phyloP scores from a whole-genome alignment of 2,113 vertebrate species.

The Rhinopomastus cyanomelas region DNA sequence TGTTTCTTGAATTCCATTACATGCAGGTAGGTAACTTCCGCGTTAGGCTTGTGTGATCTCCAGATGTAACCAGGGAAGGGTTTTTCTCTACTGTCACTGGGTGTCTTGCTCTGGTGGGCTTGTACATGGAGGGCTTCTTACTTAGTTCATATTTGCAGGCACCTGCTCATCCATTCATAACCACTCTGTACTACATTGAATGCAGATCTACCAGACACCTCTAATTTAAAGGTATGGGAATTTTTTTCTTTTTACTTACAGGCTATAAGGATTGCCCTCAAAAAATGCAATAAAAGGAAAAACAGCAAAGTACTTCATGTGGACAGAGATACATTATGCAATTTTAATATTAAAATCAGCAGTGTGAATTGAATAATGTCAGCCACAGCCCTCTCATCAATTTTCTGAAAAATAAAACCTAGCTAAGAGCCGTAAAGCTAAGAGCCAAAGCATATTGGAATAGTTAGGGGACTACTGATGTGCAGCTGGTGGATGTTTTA shows the following conservation, averaged over 20 bases:
- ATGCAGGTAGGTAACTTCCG: not conserved
- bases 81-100: not conserved
- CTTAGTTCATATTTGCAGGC: not conserved
- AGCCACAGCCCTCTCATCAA: not conserved
- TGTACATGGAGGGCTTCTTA: not conserved
- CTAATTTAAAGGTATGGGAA: not conserved
- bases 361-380: not conserved
- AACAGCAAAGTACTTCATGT: not conserved
- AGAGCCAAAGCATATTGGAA: constrained; percentile 15
- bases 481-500: not conserved
- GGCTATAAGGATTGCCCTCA: not conserved
- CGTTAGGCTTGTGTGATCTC: not conserved
- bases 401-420: constrained; percentile 4
- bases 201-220: not conserved
- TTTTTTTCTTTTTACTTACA: not conserved
- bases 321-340: not conserved
- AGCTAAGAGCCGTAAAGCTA: not conserved
- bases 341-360: constrained; percentile 22
- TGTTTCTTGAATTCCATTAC: not conserved
- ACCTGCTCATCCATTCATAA: not conserved
- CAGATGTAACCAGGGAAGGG: not conserved
- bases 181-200: not conserved
- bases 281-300: not conserved
- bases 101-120: not conserved
- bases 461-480: not conserved